Evolutionary conservation across 2,888 invertebrate genomes (phyloP), one percentile per base, ranked within the genome.

Genomic region (Eupithecia dodoneata): DNA sequence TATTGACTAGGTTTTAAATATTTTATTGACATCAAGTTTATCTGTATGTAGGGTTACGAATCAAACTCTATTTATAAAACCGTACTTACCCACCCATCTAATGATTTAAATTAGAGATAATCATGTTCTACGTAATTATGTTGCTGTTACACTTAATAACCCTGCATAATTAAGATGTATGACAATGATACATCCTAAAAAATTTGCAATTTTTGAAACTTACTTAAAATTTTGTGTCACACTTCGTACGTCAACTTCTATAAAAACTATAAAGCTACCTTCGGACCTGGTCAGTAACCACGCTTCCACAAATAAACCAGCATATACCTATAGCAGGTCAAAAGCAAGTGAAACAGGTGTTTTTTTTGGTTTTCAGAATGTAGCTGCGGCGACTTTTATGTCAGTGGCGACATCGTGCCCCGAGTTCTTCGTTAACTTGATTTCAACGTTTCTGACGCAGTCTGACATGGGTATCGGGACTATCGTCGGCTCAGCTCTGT

Each of bases 331-430:
- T 30, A n/a, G 6, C 12, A 0, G 52, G 4, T 15, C 52, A 15
- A 52, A 52, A 6, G n/a, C 6, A 52, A 5, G 52, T n/a, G 4
- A 52, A 52, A 52, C 7, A 55, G 55, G n/a, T n/a, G 3, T 59
- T 63, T 49, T 49, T 55, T 12, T 67, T n/a, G 12, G 89, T 55
- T 67, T 18, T 42, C 91, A 97, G 94, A 99, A 99, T 92, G 98
- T 99, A 15, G 99, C 99, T 0, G 99, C 99, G 0, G 99, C 99
- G 3, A 99, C 99, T 0, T 99, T 99, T 86, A 98, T 99, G 98
- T 98, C 99, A 0, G 97, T 98, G 0, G 99, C 99, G 4, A 99
- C 99, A 1, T 98, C 98, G 18, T 98, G 98, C 81, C 99, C 99
- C 0, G 99, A 99, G 92, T 96, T 99, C 80, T 99, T 99, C 91